Evolutionary conservation across 2,113 vertebrate species (phyloP).

Genomic region (Nothoprocta perdicaria): DNA sequence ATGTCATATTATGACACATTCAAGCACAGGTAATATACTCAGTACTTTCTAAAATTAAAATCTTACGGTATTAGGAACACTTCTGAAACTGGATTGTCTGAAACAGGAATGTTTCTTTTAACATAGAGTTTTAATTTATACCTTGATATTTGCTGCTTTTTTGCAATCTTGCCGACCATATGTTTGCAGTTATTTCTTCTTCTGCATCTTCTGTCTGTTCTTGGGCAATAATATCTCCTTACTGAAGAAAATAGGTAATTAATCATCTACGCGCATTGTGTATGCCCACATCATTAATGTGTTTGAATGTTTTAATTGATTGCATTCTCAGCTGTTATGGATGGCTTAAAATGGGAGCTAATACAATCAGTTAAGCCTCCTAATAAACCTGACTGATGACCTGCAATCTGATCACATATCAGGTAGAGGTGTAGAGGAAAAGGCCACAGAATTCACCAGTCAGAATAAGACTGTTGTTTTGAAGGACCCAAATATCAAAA

Average conservation of each 20-base stretch:
- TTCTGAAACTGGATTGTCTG: background rate
- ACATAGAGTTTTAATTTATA: background rate
- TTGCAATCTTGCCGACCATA: background rate
- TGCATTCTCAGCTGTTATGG: slow-evolving; percentile 23
- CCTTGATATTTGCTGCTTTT: background rate
- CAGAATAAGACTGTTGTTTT: background rate
- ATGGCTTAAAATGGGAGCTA: slow-evolving; percentile 59
- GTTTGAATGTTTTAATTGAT: slow-evolving; percentile 59
- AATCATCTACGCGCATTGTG: slow-evolving; percentile 24
- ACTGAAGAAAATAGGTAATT: slow-evolving; percentile 41
- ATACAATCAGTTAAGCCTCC: slow-evolving; percentile 58
- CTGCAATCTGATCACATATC: slow-evolving; percentile 39
- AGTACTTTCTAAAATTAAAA: background rate
- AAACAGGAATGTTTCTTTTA: background rate
- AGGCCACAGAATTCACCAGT: slow-evolving; percentile 7
- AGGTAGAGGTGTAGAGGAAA: slow-evolving; percentile 1
- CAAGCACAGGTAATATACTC: background rate
- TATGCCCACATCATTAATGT: slow-evolving; percentile 45
- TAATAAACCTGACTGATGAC: slow-evolving; percentile 60
- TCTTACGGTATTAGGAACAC: background rate
- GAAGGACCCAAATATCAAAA: background rate
- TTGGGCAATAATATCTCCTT: background rate
- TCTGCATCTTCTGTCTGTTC: background rate
- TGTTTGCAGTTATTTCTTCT: slow-evolving; percentile 3
- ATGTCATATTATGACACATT: background rate